These are phyloP conservation scores for Chrysolina oricalcia DNA, from an alignment of 2,888 invertebrate species.

Conservation along the genomic window DNA sequence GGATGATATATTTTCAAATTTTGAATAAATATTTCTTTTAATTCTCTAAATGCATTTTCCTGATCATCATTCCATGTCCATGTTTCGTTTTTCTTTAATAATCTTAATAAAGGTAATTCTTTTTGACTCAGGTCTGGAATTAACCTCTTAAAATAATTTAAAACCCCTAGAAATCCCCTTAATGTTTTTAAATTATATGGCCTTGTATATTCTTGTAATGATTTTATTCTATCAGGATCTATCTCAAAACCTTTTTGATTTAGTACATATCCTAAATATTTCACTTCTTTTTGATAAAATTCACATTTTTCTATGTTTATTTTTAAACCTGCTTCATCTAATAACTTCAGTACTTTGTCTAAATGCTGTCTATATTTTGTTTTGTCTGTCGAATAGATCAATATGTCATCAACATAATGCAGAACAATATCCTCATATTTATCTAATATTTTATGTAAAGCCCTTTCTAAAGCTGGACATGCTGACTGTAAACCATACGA, in stretches of 20 bases:
- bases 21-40: too few species aligned
- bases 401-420: conserved; percentile 25
- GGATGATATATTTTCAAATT: too few species aligned
- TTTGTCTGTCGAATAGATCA: conserved; percentile 13
- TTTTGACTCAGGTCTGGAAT: conserved; percentile 10
- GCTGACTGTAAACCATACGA: conserved; percentile 28
- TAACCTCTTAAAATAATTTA: conserved; percentile 16
- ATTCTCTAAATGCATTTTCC: conserved; percentile 14
- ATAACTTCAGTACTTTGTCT: neutral
- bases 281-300: conserved; percentile 17
- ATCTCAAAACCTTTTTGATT: conserved; percentile 14
- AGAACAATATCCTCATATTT: conserved; percentile 16
- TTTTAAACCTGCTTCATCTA: neutral
- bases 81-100: conserved; percentile 15
- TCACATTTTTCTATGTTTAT: neutral
- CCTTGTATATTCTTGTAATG: neutral
- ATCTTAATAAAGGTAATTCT: neutral
- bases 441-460: neutral
- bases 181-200: conserved; percentile 12
- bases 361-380: neutral
- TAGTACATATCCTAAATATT: neutral
- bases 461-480: conserved; percentile 15
- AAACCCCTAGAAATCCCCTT: conserved; percentile 15
- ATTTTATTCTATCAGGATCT: conserved; percentile 6
- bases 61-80: conserved; percentile 9